A percentile compares a stretch with the other conserved stretches of the same genome.
These are phyloP conservation scores for Papilio protenor DNA, from an alignment of 2,888 invertebrate species.

Conservation along the genomic window DNA sequence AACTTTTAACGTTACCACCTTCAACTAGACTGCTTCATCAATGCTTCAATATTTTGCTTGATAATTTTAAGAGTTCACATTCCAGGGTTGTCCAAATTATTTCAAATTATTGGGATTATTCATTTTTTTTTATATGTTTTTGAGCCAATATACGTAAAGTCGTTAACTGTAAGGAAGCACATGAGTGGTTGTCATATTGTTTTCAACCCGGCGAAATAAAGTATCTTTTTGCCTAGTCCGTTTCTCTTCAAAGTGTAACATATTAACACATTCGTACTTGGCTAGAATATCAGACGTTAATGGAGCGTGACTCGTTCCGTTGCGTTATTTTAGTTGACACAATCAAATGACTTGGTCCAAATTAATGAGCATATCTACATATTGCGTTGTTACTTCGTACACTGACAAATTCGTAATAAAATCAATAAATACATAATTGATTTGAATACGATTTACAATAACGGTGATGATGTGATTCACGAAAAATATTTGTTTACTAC, in stretches of 20 bases:
- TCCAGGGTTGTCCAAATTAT: too few relatives aligned
- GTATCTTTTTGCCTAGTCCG: neutral
- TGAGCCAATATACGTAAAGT: neutral
- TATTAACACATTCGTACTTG: conserved; percentile 23
- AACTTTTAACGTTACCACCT: too few relatives aligned
- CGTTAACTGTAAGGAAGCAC: neutral
- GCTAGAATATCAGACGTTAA: conserved; percentile 28
- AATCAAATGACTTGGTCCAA: conserved; percentile 29
- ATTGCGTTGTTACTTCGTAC: conserved; percentile 20
- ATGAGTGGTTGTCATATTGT: neutral
- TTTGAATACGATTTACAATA: neutral
- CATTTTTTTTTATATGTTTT: too few relatives aligned
- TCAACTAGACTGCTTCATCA: too few relatives aligned
- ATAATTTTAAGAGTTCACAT: too few relatives aligned
- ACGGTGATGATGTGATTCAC: neutral
- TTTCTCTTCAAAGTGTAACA: neutral
- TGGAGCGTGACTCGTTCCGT: conserved; percentile 35
- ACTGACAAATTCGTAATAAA: neutral
- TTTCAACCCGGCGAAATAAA: neutral
- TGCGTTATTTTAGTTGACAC: conserved; percentile 34
- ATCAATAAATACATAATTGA: neutral
- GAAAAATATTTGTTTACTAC: neutral
- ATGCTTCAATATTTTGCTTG: too few relatives aligned
- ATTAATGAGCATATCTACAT: conserved; percentile 20
- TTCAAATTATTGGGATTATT: too few relatives aligned